Percentiles rank a stretch among this genome's conserved stretches.
Conservation (phyloP, 2,888 invertebrate species). For the Eilema sororculum region DNA sequence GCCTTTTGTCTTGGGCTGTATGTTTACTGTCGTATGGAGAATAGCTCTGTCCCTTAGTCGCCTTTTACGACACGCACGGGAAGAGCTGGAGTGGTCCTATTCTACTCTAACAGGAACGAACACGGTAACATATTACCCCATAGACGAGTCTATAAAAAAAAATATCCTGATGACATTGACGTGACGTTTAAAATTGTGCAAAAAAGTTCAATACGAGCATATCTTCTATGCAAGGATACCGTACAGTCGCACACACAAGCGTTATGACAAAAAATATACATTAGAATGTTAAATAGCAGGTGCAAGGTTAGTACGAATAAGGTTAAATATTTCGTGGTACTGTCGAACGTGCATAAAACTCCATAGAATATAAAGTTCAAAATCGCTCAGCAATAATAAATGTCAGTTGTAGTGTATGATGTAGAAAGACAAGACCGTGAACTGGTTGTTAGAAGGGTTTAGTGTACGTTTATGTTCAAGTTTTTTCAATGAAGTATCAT, state of each 20-base stretch:
- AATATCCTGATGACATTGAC: no score
- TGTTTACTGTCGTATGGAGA: no score
- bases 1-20: no score
- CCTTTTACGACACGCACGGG: no score
- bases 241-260: constrained; percentile 13
- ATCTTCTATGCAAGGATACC: constrained; percentile 17
- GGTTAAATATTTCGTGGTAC: constrained; percentile 57
- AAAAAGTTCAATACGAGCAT: constrained; percentile 9
- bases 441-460: constrained; percentile 65
- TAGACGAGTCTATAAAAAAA: no score
- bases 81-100: no score
- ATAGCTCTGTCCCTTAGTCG: no score
- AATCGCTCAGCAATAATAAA: constrained; percentile 45
- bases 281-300: constrained; percentile 55
- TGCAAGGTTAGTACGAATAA: constrained; percentile 62
- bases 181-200: background rate
- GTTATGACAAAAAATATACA: constrained; percentile 31
- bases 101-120: no score
- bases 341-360: constrained; percentile 40
- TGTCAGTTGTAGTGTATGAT: constrained; percentile 51
- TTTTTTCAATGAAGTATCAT: constrained; percentile 35
- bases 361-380: constrained; percentile 27
- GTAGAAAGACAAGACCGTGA: constrained; percentile 63
- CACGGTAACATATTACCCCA: no score
- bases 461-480: constrained; percentile 30